Evolutionary conservation across 2,113 vertebrate genomes (phyloP).

Genomic region (Barnardius zonarius): DNA sequence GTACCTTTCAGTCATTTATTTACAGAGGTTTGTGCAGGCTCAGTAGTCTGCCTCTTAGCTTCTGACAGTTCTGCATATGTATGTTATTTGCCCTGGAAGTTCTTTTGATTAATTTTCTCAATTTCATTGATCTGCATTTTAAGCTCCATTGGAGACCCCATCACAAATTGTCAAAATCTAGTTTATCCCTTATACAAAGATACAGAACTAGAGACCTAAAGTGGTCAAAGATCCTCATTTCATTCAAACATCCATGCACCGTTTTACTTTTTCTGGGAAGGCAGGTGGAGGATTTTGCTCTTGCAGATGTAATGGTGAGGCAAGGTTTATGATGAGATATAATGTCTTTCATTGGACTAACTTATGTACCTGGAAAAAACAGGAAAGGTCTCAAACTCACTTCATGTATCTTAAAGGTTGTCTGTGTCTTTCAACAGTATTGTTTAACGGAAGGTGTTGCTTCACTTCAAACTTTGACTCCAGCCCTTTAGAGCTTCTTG

Average conservation of each 20-base stretch:
- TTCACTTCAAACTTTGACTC: not conserved
- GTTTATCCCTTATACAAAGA: not conserved
- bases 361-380: not conserved
- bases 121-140: not conserved
- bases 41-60: not conserved
- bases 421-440: not conserved
- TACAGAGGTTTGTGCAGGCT: not conserved
- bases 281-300: not conserved
- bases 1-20: not conserved
- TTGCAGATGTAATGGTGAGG: not conserved
- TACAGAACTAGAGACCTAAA: not conserved
- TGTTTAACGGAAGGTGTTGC: not conserved
- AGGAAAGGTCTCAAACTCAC: not conserved
- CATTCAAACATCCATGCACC: not conserved
- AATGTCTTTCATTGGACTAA: not conserved
- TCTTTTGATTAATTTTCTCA: constrained; percentile 2
- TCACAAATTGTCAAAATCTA: not conserved
- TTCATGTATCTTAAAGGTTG: not conserved
- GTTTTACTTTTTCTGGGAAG: not conserved
- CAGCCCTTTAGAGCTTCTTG: not conserved
- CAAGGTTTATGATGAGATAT: not conserved
- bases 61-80: not conserved
- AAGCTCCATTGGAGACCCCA: not conserved
- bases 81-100: not conserved
- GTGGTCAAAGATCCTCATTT: not conserved